These are phyloP conservation scores for Dicrurus megarhynchus DNA, from an alignment of 2,113 vertebrate genomes.

Conservation along the genomic window DNA sequence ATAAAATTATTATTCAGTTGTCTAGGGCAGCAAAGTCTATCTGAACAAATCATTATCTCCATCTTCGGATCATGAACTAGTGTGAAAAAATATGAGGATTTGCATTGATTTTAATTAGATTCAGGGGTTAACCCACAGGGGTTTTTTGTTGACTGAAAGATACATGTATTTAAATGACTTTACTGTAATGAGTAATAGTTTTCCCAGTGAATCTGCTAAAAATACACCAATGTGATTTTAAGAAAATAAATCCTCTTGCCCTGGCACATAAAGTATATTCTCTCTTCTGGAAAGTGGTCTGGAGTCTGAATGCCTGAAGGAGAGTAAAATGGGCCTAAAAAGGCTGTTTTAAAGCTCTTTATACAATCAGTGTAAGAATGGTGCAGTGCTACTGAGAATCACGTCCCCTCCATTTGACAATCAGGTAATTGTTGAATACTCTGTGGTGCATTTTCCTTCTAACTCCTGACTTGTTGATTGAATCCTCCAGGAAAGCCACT, in stretches of 20 bases:
- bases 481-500: neutral
- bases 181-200: neutral
- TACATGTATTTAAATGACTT: neutral
- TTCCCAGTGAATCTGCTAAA: neutral
- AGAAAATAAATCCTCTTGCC: neutral
- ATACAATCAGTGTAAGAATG: fast-evolving
- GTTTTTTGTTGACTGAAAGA: neutral
- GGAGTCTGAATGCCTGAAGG: neutral
- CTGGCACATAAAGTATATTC: neutral
- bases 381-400: neutral
- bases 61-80: neutral
- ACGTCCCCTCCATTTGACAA: neutral
- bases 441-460: neutral
- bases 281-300: neutral
- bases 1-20: neutral
- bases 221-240: neutral
- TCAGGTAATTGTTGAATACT: neutral
- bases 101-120: neutral
- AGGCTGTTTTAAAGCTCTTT: neutral
- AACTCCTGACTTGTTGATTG: neutral
- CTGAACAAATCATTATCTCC: neutral
- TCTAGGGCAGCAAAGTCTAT: neutral
- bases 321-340: neutral
- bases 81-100: neutral
- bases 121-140: neutral